phyloP scores from a whole-genome alignment of 1,140 invertebrate genomes.

The Hylyphantes graminicola region DNA sequence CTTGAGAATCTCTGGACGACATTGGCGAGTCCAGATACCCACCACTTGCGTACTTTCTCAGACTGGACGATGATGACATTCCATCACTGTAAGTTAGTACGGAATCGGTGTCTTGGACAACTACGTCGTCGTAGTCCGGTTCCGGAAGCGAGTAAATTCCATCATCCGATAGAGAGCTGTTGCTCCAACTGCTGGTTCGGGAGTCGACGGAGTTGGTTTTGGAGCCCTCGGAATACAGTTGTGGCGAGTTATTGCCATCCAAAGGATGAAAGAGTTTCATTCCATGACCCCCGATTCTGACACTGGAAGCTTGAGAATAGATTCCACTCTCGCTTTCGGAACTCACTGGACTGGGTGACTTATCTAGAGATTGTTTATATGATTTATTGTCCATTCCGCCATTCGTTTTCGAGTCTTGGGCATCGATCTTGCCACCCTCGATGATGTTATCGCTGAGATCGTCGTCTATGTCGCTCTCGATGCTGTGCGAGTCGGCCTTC shows the following conservation, averaged over 20 bases:
- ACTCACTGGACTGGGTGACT: constrained; percentile 46
- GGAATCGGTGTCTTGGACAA: constrained; percentile 13
- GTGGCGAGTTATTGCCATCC: constrained; percentile 18
- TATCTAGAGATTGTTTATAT: not conserved
- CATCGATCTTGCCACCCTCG: not conserved
- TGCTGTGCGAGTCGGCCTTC: constrained; percentile 15
- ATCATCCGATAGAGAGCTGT: constrained; percentile 43
- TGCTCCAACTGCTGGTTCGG: constrained; percentile 31
- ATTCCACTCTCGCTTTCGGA: constrained; percentile 56
- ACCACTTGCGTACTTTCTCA: constrained; percentile 32
- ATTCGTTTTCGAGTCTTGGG: not conserved
- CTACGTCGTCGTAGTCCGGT: constrained; percentile 60
- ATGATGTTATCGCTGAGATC: constrained; percentile 58
- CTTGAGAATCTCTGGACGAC: not conserved
- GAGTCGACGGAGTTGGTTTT: constrained; percentile 54
- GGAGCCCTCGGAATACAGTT: constrained; percentile 49
- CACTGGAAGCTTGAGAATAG: constrained; percentile 46
- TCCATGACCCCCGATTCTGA: constrained; percentile 47
- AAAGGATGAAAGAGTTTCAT: constrained; percentile 26
- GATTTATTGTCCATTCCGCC: not conserved
- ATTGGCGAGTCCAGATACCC: constrained; percentile 7
- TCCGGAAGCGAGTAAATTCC: constrained; percentile 54
- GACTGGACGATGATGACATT: not conserved
- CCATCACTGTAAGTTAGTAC: constrained; percentile 20
- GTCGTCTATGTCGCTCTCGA: constrained; percentile 54